These are phyloP conservation scores for Phaetusa simplex DNA, from an alignment of 2,113 vertebrate genomes.

Conservation along the genomic window DNA sequence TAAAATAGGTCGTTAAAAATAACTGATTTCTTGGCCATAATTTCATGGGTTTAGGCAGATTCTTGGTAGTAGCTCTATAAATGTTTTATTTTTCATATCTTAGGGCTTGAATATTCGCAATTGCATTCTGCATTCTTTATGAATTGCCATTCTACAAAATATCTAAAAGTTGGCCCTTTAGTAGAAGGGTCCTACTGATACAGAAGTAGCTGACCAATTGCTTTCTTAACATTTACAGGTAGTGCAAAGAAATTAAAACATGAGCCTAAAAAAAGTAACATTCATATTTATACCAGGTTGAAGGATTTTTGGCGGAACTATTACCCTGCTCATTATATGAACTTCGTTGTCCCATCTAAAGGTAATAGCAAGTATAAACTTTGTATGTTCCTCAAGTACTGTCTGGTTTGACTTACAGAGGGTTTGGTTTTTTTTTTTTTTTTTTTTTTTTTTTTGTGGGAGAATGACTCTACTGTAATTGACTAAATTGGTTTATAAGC, in stretches of 20 bases:
- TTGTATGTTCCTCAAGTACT: not conserved
- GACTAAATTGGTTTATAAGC: not conserved
- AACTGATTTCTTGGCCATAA: not conserved
- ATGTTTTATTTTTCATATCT: not conserved
- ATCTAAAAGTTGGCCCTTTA: not conserved
- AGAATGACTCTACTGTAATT: not conserved
- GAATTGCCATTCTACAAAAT: not conserved
- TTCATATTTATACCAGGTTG: conserved; percentile 78
- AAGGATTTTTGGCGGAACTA: conserved; percentile 81
- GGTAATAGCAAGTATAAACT: conserved; percentile 63
- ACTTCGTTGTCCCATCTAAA: conserved; percentile 83
- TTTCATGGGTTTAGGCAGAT: not conserved
- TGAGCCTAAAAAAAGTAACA: conserved; percentile 77
- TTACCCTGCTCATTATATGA: conserved; percentile 86
- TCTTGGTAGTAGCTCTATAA: not conserved
- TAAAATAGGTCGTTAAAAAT: not conserved
- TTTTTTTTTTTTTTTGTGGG: not conserved
- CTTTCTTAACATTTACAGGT: conserved; percentile 63
- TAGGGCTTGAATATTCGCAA: not conserved
- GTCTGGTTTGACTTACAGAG: not conserved
- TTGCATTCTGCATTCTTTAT: not conserved
- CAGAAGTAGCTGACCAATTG: not conserved
- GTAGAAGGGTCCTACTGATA: not conserved
- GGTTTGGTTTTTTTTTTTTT: not conserved
- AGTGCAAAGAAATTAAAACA: conserved; percentile 87